These are phyloP conservation scores for Chaitophorus viminalis DNA, from an alignment of 2,888 invertebrate species.

Conservation along the genomic window DNA sequence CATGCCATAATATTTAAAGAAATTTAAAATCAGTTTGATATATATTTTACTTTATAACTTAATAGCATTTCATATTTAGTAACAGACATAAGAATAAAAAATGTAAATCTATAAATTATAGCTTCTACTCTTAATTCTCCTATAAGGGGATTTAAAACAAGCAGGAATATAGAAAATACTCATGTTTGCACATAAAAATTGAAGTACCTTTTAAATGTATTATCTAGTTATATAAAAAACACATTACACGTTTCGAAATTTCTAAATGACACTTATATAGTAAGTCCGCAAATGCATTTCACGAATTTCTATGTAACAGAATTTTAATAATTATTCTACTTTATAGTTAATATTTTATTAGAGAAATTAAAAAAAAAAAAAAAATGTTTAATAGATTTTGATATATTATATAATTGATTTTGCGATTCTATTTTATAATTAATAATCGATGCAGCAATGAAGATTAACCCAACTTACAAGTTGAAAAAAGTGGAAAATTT, in stretches of 20 bases:
- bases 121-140: neutral
- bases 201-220: slow-evolving; percentile 3
- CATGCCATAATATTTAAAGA: no score
- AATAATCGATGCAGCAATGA: no score
- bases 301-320: neutral
- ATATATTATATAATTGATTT: no score
- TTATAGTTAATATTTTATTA: neutral
- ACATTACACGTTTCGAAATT: neutral
- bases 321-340: neutral
- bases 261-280: neutral
- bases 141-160: no score
- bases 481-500: no score
- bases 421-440: no score
- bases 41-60: no score
- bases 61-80: neutral
- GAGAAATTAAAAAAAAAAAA: neutral
- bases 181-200: neutral
- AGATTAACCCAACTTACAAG: no score
- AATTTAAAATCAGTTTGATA: neutral
- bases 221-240: neutral
- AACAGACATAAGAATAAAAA: neutral
- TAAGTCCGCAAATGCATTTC: neutral
- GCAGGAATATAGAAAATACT: no score
- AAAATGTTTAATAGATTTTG: no score
- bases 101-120: slow-evolving; percentile 6